Conservation (phyloP, 2,113 vertebrate genomes). For the Chlorodrepanis virens region DNA sequence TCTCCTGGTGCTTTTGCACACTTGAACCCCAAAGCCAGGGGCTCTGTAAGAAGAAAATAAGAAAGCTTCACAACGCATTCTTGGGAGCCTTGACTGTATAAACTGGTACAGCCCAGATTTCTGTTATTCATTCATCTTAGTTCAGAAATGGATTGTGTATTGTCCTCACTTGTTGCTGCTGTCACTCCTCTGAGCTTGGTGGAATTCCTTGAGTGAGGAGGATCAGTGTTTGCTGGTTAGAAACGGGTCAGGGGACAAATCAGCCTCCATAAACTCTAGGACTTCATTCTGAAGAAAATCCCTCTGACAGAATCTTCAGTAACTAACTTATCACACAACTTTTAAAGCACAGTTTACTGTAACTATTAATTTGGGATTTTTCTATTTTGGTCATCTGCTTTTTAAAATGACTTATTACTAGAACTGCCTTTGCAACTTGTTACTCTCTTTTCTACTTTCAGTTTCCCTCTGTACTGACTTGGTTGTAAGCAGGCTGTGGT, state of each 20-base stretch:
- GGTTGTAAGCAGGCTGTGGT: constrained; percentile 30
- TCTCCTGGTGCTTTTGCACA: neutral
- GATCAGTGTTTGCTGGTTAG: neutral
- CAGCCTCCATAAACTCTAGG: neutral
- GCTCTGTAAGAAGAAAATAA: neutral
- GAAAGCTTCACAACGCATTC: neutral
- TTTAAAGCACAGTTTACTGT: constrained; percentile 51
- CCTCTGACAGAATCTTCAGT: constrained; percentile 36
- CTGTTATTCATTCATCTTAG: neutral
- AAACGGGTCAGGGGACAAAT: neutral
- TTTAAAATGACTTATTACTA: constrained; percentile 35
- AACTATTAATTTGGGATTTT: constrained; percentile 47
- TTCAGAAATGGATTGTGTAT: neutral
- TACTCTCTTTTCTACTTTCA: constrained; percentile 23
- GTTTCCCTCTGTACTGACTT: constrained; percentile 51
- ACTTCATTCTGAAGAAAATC: constrained; percentile 52
- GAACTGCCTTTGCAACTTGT: constrained; percentile 50
- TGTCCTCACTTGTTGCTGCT: neutral
- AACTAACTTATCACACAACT: constrained; percentile 22
- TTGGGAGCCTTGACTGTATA: neutral
- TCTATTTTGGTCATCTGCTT: constrained; percentile 36
- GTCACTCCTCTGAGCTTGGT: neutral
- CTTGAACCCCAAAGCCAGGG: neutral
- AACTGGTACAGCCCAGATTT: neutral
- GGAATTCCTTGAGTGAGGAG: neutral